These are phyloP conservation scores for Plectus sambesii DNA, from an alignment of 1,140 invertebrate species.

Conservation along the genomic window DNA sequence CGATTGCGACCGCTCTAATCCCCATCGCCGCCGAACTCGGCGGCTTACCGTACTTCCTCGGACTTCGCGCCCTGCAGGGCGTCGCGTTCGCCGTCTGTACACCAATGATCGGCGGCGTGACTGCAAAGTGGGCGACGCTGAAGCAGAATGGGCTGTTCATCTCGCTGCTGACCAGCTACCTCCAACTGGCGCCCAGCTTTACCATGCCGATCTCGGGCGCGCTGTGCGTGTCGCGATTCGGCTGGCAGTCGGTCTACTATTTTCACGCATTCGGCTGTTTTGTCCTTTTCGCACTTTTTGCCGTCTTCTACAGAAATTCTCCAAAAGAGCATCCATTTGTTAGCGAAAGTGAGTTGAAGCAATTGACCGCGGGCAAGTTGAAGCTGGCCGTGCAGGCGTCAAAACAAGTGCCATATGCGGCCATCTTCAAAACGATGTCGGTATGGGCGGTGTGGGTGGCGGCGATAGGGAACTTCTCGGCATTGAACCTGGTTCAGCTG, in stretches of 20 bases:
- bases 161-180: conserved; percentile 30
- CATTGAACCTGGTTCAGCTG: no score
- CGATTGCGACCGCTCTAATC: conserved; percentile 21
- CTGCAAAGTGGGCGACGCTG: conserved; percentile 30
- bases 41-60: conserved; percentile 25
- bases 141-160: conserved; percentile 35
- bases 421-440: conserved; percentile 32
- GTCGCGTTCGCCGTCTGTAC: conserved; percentile 35
- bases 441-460: conserved; percentile 44
- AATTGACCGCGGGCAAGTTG: conserved; percentile 39
- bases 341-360: conserved; percentile 31
- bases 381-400: conserved; percentile 5
- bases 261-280: conserved; percentile 28
- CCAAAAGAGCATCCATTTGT: conserved; percentile 43
- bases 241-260: conserved; percentile 43
- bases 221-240: conserved; percentile 20
- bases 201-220: conserved; percentile 40
- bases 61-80: conserved; percentile 25
- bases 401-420: conserved; percentile 28
- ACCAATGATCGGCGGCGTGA: conserved; percentile 32
- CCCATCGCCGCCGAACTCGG: conserved; percentile 16
- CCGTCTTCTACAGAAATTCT: conserved; percentile 38
- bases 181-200: conserved; percentile 32
- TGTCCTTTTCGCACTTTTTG: conserved; percentile 35
- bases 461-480: conserved; percentile 36